Evolutionary conservation across 2,888 invertebrate species (phyloP), one percentile per base, ranked within the genome.

Genomic region (Cephus runcator): DNA sequence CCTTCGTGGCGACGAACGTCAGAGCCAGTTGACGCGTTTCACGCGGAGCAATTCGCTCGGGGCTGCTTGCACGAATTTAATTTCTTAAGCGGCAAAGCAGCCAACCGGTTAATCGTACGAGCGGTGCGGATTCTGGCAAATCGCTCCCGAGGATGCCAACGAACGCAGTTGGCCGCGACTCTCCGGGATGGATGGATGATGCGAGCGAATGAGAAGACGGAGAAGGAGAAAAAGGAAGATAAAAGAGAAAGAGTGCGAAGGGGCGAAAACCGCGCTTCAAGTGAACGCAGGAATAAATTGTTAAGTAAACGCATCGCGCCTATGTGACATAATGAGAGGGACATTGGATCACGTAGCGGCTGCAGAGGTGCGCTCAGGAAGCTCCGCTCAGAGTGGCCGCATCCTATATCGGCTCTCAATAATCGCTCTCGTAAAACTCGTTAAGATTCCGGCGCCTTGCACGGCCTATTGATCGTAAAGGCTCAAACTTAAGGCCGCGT

Each of bases 381-480:
- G 85, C 36, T 36, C 36, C 36, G 78, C 30, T 78, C 76, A 71
- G 73, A 73, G 75, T 79, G 40, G 77, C 83, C 12, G 4, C 36
- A 12, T 36, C 12, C 36, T 36, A 36, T 82, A 85, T 88, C 85
- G 85, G 81, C 81, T 87, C 87, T 87, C 88, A 86, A 87, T 85
- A 85, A 87, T 85, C 83, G 81, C 77, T 81, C 36, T 36, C 81
- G 82, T 78, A 84, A 87, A 87, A 87, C 87, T 88, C 87, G 86
- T 88, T 87, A 88, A 86, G 85, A 88, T 84, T 82, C 85, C 79
- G 78, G 78, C 80, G 40, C 78, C 9, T 69, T n/a, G 30, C 12
- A n/a, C 69, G 69, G 31, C 12, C 36, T 69, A 31, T 30, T 31
- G 69, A 30, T 30, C 69, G 30, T 11, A n/a, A 31, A 31, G 30